Evolutionary conservation across 2,797 vertebrate genomes (phyloP), one percentile per base, ranked within the genome.

Genomic region (Meriones psammophilus): DNA sequence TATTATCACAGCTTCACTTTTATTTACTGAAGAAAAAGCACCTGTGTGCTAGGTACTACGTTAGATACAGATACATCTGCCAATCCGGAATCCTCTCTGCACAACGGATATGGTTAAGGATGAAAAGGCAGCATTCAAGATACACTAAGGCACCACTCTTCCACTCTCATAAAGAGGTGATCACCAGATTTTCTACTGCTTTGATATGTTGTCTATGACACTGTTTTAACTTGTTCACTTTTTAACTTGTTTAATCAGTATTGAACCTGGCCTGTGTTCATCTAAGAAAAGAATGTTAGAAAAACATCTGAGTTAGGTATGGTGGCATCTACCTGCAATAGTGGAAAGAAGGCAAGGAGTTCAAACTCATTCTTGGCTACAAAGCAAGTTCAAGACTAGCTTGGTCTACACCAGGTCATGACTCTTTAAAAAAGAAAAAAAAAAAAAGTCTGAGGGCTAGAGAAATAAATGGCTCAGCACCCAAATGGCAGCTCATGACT

Each of bases 161-260:
- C 86, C 33, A 94, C 36, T 46, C 73, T 54, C 30, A 26, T 92
- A 73, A 64, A 42, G 22, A 92, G 30, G 54, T n/a, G 28, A 87
- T 86, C 39, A 89, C 56, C 69, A 39, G 13, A 86, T 88, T 81
- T 77, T 80, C 69, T 85, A 79, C 76, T 91, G 39, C 46, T 92
- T 78, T 64, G 42, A 93, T 64, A 88, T 79, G 26, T 62, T 95
- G 36, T 88, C 77, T 80, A 30, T 78, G 33, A 91, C 8, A 92
- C 50, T 90, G 58, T 88, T 77, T 95, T 90, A 95, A 91, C 8
- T 96, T 94, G 50, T 69, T 89, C 17, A 79, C 64, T 78, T 85
- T 88, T 89, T 62, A 94, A 86, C n/a, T 12, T 54, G 60, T 60
- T 89, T 89, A 89, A 77, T 94, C 28, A 94, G 73, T 42, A 80